These are phyloP conservation scores for Galerucella pusilla DNA, from an alignment of 2,888 invertebrate genomes.

Conservation along the genomic window DNA sequence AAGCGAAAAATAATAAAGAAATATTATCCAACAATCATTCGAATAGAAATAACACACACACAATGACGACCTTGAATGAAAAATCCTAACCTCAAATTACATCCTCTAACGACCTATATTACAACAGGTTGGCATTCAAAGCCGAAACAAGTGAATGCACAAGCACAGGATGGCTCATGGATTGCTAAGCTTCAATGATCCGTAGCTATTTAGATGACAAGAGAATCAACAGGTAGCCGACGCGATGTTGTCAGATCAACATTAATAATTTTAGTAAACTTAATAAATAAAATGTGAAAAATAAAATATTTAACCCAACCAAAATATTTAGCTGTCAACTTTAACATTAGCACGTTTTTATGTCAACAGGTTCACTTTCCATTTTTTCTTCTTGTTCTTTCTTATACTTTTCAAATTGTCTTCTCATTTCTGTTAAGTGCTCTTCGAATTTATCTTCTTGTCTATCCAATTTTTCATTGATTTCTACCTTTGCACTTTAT, in stretches of 20 bases:
- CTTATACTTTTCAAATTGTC: too few relatives aligned
- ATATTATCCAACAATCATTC: neutral
- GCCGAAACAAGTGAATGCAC: conserved; percentile 35
- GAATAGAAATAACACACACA: neutral
- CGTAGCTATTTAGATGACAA: conserved; percentile 37
- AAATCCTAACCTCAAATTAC: conserved; percentile 21
- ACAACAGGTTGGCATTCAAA: conserved; percentile 33
- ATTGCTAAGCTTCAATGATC: conserved; percentile 30
- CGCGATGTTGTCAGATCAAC: conserved; percentile 4
- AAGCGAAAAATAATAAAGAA: neutral
- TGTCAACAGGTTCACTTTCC: too few relatives aligned
- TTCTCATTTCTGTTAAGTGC: too few relatives aligned
- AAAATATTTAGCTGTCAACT: too few relatives aligned
- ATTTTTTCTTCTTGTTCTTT: too few relatives aligned
- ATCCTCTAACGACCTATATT: conserved; percentile 31
- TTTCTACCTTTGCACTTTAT: too few relatives aligned
- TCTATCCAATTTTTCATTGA: too few relatives aligned
- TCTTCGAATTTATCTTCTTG: too few relatives aligned
- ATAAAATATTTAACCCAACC: too few relatives aligned
- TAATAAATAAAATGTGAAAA: too few relatives aligned
- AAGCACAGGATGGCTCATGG: conserved; percentile 26
- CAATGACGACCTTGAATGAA: conserved; percentile 24
- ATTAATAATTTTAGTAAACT: too few relatives aligned
- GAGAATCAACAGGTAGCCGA: conserved; percentile 45
- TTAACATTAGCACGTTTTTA: too few relatives aligned